These are phyloP conservation scores for Litocranius walleri DNA, from an alignment of 2,113 vertebrate genomes.

Conservation along the genomic window DNA sequence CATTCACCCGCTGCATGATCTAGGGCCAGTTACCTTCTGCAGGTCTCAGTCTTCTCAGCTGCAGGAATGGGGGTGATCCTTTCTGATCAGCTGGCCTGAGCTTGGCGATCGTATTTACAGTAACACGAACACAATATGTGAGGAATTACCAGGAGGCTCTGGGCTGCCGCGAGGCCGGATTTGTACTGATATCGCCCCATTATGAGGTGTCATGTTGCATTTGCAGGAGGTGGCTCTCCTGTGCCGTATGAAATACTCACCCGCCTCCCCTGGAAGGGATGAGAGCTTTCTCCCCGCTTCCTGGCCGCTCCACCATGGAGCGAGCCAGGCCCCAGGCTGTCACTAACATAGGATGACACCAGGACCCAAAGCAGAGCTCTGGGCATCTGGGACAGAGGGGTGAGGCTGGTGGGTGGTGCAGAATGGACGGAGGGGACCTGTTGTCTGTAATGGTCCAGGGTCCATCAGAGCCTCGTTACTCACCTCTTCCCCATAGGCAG, in stretches of 20 bases:
- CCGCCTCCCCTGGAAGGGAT: background rate
- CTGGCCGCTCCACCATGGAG: background rate
- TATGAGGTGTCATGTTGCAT: constrained; percentile 47
- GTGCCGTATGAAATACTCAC: background rate
- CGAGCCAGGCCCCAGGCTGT: background rate
- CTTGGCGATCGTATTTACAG: background rate
- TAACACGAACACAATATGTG: constrained; percentile 14
- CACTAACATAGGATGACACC: background rate
- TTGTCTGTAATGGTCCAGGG: accelerated
- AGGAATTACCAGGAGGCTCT: background rate
- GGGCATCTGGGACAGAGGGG: background rate
- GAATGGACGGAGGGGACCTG: accelerated
- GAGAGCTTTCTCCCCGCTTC: background rate
- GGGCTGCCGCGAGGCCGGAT: accelerated
- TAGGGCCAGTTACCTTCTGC: too few relatives aligned
- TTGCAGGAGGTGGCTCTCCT: background rate
- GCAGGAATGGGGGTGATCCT: background rate
- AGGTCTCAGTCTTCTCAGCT: background rate
- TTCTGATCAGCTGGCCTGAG: background rate
- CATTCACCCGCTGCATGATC: accelerated
- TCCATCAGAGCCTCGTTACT: accelerated
- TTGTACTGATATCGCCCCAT: background rate
- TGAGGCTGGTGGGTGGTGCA: background rate
- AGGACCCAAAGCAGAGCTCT: background rate
- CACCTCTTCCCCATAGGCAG: background rate